These are phyloP conservation scores for Sarcophilus harrisii DNA, from an alignment of 2,797 vertebrate genomes.

Conservation along the genomic window DNA sequence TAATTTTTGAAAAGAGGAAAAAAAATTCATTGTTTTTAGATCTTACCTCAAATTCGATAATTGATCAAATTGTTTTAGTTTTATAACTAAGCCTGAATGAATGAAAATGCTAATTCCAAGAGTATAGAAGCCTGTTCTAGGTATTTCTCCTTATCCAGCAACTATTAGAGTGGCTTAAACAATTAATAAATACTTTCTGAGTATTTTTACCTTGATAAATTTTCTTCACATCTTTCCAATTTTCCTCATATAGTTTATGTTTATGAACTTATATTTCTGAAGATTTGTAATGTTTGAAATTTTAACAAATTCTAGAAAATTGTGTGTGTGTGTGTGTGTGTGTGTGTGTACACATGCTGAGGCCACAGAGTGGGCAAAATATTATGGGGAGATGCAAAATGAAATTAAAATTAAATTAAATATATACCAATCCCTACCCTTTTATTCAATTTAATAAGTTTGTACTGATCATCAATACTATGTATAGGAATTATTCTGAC, in stretches of 20 bases:
- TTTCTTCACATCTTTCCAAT: constrained; percentile 34
- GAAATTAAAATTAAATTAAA: background rate
- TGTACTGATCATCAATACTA: background rate
- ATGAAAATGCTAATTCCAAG: constrained; percentile 22
- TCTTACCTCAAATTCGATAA: constrained; percentile 32
- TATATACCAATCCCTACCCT: background rate
- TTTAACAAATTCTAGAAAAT: background rate
- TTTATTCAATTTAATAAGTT: background rate
- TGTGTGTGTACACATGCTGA: background rate
- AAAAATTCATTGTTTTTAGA: background rate
- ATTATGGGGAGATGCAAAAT: background rate
- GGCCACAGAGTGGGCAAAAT: background rate
- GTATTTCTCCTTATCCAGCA: constrained; percentile 23
- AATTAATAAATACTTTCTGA: constrained; percentile 37
- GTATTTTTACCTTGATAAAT: background rate
- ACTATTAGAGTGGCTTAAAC: background rate
- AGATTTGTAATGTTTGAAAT: constrained; percentile 15
- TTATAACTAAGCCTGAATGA: constrained; percentile 42
- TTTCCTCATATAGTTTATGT: background rate
- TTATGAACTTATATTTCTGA: constrained; percentile 22
- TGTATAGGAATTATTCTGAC: background rate
- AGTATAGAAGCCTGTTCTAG: background rate
- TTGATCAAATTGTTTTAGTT: constrained; percentile 13
- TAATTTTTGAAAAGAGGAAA: constrained; percentile 10
- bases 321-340: background rate